phyloP scores from a whole-genome alignment of 2,113 vertebrate genomes.

The Prunella himalayana region DNA sequence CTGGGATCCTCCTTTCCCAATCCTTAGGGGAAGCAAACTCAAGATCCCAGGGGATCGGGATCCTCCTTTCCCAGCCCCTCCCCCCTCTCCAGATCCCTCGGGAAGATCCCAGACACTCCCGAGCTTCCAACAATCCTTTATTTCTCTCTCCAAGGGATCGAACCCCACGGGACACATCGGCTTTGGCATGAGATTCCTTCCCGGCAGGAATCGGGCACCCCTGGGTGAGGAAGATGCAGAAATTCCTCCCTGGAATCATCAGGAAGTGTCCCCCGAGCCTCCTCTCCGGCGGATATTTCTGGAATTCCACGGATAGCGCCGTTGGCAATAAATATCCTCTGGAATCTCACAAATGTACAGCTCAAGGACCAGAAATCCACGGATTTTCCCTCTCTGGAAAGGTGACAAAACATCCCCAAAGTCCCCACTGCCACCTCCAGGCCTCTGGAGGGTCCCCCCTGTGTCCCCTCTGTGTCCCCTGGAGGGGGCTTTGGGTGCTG shows the following conservation, averaged over 20 bases:
- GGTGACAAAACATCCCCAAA: not conserved
- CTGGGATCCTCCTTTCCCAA: too few relatives aligned
- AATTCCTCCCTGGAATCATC: not conserved
- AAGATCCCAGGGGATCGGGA: rapidly evolving
- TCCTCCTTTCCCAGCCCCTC: not conserved
- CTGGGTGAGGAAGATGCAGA: not conserved
- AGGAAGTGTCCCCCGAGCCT: not conserved
- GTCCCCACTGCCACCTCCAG: not conserved
- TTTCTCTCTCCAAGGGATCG: not conserved
- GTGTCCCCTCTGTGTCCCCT: not conserved
- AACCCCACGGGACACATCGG: rapidly evolving
- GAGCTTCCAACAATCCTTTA: not conserved
- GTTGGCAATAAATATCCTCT: not conserved
- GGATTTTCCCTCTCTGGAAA: not conserved
- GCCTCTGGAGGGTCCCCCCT: not conserved
- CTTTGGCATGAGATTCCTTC: not conserved
- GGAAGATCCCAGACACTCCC: not conserved
- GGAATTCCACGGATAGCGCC: rapidly evolving
- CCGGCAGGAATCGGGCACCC: rapidly evolving
- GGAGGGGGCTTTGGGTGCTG: not conserved
- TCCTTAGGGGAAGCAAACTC: too few relatives aligned
- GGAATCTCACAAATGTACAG: not conserved
- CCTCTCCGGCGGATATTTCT: rapidly evolving
- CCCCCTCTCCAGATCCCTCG: not conserved
- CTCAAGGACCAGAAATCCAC: constrained; percentile 9